Evolutionary conservation across 2,888 invertebrate genomes (phyloP).

Genomic region (Isoperla grammatica): DNA sequence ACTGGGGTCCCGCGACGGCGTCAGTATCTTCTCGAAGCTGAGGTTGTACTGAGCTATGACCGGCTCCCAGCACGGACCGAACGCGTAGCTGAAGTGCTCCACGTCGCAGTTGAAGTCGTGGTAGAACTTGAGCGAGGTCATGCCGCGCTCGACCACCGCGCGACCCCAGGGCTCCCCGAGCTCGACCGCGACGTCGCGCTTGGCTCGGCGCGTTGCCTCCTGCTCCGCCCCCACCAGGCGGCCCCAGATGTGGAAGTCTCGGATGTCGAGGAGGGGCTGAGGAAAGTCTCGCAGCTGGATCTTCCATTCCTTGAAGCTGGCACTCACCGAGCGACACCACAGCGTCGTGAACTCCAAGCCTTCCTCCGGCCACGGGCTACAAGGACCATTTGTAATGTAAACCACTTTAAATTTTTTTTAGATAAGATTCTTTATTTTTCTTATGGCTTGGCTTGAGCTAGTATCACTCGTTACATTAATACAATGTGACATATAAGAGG

Average conservation of each 20-base stretch:
- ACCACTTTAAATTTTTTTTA: too few species aligned
- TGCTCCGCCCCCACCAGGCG: slow-evolving; percentile 87
- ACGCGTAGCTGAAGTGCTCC: slow-evolving; percentile 83
- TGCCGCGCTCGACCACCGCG: slow-evolving; percentile 77
- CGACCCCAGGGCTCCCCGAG: slow-evolving; percentile 82
- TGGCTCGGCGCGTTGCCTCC: slow-evolving; percentile 60
- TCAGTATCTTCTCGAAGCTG: slow-evolving; percentile 79
- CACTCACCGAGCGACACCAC: slow-evolving; percentile 85
- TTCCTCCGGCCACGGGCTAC: slow-evolving; percentile 86
- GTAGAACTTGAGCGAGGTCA: slow-evolving; percentile 95
- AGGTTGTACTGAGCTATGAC: slow-evolving; percentile 86
- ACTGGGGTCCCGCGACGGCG: slow-evolving; percentile 88
- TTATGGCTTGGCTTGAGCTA: too few species aligned
- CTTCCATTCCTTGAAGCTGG: slow-evolving; percentile 80
- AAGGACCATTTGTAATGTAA: too few species aligned
- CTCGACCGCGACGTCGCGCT: slow-evolving; percentile 69
- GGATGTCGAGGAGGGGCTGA: slow-evolving; percentile 81
- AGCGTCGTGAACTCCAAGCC: slow-evolving; percentile 82
- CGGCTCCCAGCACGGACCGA: slow-evolving; percentile 99
- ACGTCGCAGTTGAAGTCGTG: slow-evolving; percentile 96
- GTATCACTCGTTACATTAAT: too few species aligned
- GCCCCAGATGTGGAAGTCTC: slow-evolving; percentile 82
- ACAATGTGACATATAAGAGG: too few species aligned
- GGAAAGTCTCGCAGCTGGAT: slow-evolving; percentile 91
- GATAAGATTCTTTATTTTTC: too few species aligned